Conservation (phyloP, 2,797 vertebrate genomes). For the Lepilemur septentrionalis region DNA sequence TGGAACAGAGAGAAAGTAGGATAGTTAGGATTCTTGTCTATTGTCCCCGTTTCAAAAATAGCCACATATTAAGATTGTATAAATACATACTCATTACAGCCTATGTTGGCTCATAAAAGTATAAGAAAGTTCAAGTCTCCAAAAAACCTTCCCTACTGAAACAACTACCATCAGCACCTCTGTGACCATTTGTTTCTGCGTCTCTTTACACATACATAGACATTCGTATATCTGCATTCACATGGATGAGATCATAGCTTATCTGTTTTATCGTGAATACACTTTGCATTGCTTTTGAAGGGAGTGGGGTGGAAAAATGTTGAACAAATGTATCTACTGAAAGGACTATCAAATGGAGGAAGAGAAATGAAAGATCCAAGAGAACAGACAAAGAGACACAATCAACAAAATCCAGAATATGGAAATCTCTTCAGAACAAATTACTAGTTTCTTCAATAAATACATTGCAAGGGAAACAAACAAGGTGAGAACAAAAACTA, state of each 20-base stretch:
- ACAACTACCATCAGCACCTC: not conserved
- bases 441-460: not conserved
- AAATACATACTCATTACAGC: not conserved
- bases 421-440: constrained; percentile 32
- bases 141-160: not conserved
- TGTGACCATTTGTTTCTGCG: not conserved
- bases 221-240: not conserved
- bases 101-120: not conserved
- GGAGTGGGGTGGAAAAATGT: not conserved
- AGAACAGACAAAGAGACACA: not conserved
- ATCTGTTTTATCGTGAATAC: not conserved
- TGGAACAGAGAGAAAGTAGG: not conserved
- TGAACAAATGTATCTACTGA: not conserved
- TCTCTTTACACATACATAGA: not conserved
- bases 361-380: not conserved
- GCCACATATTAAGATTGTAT: not conserved
- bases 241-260: not conserved
- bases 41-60: not conserved
- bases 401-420: not conserved
- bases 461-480: not conserved
- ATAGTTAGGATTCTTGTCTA: not conserved
- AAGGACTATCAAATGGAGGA: not conserved
- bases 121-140: not conserved
- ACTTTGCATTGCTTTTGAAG: not conserved
- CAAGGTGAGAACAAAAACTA: not conserved